phyloP scores from a whole-genome alignment of 1,140 invertebrate species.

The Papilio machaon region DNA sequence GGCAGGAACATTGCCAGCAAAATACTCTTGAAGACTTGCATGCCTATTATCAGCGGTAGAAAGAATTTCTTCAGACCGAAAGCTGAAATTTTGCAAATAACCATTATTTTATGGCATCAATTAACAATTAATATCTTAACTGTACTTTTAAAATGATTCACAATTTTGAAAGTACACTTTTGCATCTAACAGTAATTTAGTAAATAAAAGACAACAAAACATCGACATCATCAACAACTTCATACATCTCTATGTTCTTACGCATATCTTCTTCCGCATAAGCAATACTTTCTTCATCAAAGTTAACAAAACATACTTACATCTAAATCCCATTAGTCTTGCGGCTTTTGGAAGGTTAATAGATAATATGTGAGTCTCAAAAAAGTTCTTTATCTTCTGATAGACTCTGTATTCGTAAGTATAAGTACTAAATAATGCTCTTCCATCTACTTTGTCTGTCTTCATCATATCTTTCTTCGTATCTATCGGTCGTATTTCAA shows the following conservation, averaged over 20 bases:
- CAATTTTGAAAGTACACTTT: too few relatives aligned
- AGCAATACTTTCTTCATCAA: neutral
- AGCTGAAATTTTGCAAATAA: conserved; percentile 82
- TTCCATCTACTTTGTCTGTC: conserved; percentile 51
- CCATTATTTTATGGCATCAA: neutral
- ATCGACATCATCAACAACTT: too few relatives aligned
- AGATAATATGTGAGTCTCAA: conserved; percentile 80
- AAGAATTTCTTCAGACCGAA: conserved; percentile 91
- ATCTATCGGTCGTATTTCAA: conserved; percentile 67
- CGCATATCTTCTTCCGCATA: too few relatives aligned
- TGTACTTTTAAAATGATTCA: too few relatives aligned
- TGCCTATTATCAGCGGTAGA: conserved; percentile 88
- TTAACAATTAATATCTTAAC: neutral
- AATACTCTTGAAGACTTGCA: conserved; percentile 90
- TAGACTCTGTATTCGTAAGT: conserved; percentile 75
- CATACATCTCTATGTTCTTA: too few relatives aligned
- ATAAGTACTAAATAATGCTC: conserved; percentile 72
- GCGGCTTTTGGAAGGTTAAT: conserved; percentile 83
- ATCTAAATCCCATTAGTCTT: conserved; percentile 80
- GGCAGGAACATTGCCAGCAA: conserved; percentile 91
- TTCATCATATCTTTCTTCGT: conserved; percentile 44
- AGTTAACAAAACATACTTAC: conserved; percentile 65
- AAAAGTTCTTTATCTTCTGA: conserved; percentile 74
- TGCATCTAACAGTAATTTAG: too few relatives aligned
- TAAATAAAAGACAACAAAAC: too few relatives aligned